Evolutionary conservation across 2,888 invertebrate genomes (phyloP).

Genomic region (Pristionchus mayeri): DNA sequence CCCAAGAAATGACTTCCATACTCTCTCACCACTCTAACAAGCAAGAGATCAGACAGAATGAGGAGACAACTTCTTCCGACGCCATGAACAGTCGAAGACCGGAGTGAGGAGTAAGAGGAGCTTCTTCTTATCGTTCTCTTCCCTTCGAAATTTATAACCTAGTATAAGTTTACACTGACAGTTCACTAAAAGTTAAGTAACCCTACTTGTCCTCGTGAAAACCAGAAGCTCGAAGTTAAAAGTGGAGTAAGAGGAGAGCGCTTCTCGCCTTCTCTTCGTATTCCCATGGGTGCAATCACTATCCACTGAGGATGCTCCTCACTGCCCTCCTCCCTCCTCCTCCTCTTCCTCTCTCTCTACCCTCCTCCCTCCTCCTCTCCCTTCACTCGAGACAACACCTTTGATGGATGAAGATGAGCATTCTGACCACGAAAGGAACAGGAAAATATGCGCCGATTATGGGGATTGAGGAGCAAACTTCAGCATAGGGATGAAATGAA

Average conservation of each 20-base stretch:
- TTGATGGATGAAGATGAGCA: constrained; percentile 29
- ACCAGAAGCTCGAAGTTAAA: too few relatives aligned
- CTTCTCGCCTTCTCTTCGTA: neutral
- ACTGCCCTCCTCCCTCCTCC: neutral
- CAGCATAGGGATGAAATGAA: neutral
- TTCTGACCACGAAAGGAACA: neutral
- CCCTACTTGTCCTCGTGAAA: too few relatives aligned
- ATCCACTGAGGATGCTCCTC: constrained; percentile 36
- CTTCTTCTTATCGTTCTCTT: too few relatives aligned
- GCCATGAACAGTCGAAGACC: too few relatives aligned
- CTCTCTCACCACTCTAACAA: too few relatives aligned
- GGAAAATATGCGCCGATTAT: neutral
- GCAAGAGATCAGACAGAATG: too few relatives aligned
- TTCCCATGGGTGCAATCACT: constrained; percentile 17
- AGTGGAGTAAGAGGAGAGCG: neutral
- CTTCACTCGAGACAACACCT: constrained; percentile 11
- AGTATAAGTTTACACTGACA: too few relatives aligned
- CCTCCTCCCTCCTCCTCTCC: neutral
- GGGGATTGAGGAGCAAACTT: neutral
- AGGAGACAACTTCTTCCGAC: too few relatives aligned
- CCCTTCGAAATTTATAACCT: too few relatives aligned
- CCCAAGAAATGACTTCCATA: too few relatives aligned
- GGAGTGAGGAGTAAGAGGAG: too few relatives aligned
- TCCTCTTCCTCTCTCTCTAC: neutral
- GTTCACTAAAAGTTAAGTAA: too few relatives aligned